Percentiles rank a stretch among this genome's conserved stretches.
Conservation (phyloP, 2,797 vertebrate genomes). For the Schizopygopsis pylzovi region DNA sequence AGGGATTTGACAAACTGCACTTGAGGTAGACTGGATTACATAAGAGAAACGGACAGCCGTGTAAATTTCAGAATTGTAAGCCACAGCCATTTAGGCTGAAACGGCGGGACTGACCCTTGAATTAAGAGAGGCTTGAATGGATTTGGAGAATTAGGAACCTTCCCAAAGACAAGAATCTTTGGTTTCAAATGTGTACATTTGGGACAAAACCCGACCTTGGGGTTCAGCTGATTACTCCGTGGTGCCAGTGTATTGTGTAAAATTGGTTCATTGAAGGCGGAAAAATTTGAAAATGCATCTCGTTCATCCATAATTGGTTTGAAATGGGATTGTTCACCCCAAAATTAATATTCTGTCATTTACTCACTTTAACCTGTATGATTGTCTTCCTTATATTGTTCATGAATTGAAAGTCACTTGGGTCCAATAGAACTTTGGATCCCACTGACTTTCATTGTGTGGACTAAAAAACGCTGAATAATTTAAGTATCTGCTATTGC, state of each 20-base stretch:
- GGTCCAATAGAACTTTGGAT: neutral
- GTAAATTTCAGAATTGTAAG: neutral
- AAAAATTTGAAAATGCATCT: neutral
- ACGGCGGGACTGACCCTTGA: conserved; percentile 26
- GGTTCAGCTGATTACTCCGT: conserved; percentile 4
- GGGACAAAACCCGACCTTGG: neutral
- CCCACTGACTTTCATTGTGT: neutral
- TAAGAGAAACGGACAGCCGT: conserved; percentile 1
- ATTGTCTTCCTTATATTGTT: neutral
- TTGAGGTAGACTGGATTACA: neutral
- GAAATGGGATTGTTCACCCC: neutral
- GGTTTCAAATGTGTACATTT: conserved; percentile 1
- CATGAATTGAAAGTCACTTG: neutral
- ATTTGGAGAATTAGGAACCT: neutral
- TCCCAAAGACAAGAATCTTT: conserved; percentile 8
- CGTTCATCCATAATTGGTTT: neutral
- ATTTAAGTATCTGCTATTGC: neutral
- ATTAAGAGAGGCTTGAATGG: neutral
- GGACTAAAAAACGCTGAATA: neutral
- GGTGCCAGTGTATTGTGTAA: neutral
- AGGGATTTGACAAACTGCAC: conserved; percentile 2
- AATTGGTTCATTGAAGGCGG: neutral
- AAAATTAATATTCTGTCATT: neutral
- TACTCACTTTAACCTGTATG: neutral
- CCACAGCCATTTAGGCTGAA: conserved; percentile 25